Evolutionary conservation across 1,140 invertebrate genomes (phyloP), one percentile per base, ranked within the genome.

Genomic region (Oreohelix idahoensis): DNA sequence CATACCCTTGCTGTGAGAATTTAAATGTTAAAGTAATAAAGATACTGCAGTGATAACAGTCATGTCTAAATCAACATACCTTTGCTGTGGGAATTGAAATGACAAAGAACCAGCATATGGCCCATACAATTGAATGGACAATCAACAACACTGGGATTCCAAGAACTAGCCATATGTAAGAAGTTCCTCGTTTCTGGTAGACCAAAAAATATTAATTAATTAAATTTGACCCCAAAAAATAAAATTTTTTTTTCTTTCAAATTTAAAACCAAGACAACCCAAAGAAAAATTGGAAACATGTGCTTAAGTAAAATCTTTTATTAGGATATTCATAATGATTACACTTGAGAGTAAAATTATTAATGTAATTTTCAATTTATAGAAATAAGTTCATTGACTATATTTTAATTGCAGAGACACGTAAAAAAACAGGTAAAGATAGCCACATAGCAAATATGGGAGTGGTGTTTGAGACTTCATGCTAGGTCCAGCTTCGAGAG

Each of bases 11-110:
- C 86, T 39, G 90, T 45, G 15, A 8, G 42, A 8, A 45, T 45
- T 5, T 45, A 45, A 45, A 45, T 45, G 42, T 45, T 8, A 5
- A 45, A 45, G 5, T 45, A 15, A 45, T 15, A 10, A n/a, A 58
- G 53, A 58, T 11, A 58, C 15, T 58, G 10, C 26, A 58, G 53
- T 58, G 4, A 58, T 49, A n/a, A 58, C 15, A 58, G 5, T 58
- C 53, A 58, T 20, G 20, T 58, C 1, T 58, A 23, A 58, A 58
- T 38, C 32, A 63, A 71, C 58, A 81, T 83, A 91, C 90, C 87
- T 92, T 92, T 39, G 87, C 86, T 39, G 90, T 88, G 13, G 90
- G 90, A 51, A 92, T 90, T 69, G 88, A 85, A 53, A 92, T 77
- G 15, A 92, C 90, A 79, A 89, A 86, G 39, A 91, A 83, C 89